Evolutionary conservation across 2,888 invertebrate genomes (phyloP).

Genomic region (Fragum fragum): DNA sequence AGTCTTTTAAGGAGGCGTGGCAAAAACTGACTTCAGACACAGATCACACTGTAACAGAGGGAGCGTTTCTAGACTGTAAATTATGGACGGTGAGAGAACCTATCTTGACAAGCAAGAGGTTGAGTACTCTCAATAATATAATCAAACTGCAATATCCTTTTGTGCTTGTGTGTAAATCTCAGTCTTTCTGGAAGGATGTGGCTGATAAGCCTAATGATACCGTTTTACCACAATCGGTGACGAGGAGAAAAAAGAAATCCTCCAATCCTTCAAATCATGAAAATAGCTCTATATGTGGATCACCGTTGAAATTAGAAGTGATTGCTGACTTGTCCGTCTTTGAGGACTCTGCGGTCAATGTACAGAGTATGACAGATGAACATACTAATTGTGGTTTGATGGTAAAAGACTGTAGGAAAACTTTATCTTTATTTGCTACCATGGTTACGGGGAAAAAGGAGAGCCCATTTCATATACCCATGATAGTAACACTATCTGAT

Average conservation of each 20-base stretch:
- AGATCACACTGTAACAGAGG: not conserved
- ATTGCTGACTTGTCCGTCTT: slow-evolving; percentile 73
- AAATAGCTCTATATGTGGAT: slow-evolving; percentile 64
- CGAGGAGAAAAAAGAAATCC: slow-evolving; percentile 36
- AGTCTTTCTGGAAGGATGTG: slow-evolving; percentile 46
- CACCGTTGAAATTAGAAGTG: slow-evolving; percentile 73
- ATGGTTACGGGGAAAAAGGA: slow-evolving; percentile 39
- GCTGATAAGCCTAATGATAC: slow-evolving; percentile 31
- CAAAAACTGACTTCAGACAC: not conserved
- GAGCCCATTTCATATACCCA: slow-evolving; percentile 33
- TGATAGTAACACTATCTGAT: slow-evolving; percentile 71
- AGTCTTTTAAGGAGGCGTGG: not conserved
- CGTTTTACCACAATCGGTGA: slow-evolving; percentile 38
- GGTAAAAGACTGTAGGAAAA: slow-evolving; percentile 40
- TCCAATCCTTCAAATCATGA: slow-evolving; percentile 42
- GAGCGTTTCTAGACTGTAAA: slow-evolving; percentile 13
- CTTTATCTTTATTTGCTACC: slow-evolving; percentile 49
- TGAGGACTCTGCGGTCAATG: slow-evolving; percentile 38
- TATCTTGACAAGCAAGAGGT: slow-evolving; percentile 31
- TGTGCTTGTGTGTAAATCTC: slow-evolving; percentile 54
- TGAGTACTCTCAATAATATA: slow-evolving; percentile 39
- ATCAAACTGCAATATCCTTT: slow-evolving; percentile 45
- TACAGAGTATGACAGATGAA: not conserved
- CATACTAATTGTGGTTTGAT: slow-evolving; percentile 57
- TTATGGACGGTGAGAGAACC: slow-evolving; percentile 10